Percentiles rank a stretch among this genome's conserved stretches.
These are phyloP conservation scores for Nibea albiflora DNA, from an alignment of 2,113 vertebrate genomes.

Conservation along the genomic window DNA sequence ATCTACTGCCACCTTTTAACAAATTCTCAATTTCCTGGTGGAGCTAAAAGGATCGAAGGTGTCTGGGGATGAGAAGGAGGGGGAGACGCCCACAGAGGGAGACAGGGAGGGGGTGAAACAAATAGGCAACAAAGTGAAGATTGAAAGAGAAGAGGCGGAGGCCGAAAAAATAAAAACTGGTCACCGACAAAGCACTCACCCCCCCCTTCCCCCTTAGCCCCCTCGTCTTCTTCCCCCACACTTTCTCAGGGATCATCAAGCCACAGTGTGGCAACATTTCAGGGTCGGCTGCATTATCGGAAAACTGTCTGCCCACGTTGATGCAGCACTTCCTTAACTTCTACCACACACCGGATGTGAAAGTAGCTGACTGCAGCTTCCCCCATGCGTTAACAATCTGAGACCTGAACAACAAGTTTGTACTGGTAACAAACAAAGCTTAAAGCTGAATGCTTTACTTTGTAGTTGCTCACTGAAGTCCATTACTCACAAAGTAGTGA, in stretches of 20 bases:
- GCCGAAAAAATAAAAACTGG: slow-evolving; percentile 16
- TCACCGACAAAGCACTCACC: slow-evolving; percentile 22
- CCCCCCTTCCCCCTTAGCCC: neutral
- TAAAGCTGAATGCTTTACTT: neutral
- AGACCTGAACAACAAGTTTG: slow-evolving; percentile 20
- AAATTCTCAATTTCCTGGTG: slow-evolving; percentile 81
- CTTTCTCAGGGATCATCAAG: slow-evolving; percentile 63
- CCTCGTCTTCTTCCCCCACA: slow-evolving; percentile 46
- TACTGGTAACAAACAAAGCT: slow-evolving; percentile 27
- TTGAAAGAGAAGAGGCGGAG: slow-evolving; percentile 32
- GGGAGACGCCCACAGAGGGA: slow-evolving; percentile 38
- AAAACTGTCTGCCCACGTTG: slow-evolving; percentile 73
- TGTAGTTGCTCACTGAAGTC: slow-evolving; percentile 3
- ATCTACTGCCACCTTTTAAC: slow-evolving; percentile 84
- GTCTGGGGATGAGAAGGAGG: slow-evolving; percentile 38
- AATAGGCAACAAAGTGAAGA: slow-evolving; percentile 44
- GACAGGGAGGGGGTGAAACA: slow-evolving; percentile 47
- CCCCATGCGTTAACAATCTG: slow-evolving; percentile 34
- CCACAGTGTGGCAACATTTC: slow-evolving; percentile 67
- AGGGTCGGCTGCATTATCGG: slow-evolving; percentile 68
- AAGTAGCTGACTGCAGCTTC: slow-evolving; percentile 61
- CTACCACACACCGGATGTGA: slow-evolving; percentile 43
- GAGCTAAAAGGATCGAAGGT: slow-evolving; percentile 63
- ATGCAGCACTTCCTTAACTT: slow-evolving; percentile 64
- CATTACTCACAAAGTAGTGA: slow-evolving; percentile 20